Conservation (phyloP, 2,797 vertebrate genomes). For the Tenualosa ilisha region DNA sequence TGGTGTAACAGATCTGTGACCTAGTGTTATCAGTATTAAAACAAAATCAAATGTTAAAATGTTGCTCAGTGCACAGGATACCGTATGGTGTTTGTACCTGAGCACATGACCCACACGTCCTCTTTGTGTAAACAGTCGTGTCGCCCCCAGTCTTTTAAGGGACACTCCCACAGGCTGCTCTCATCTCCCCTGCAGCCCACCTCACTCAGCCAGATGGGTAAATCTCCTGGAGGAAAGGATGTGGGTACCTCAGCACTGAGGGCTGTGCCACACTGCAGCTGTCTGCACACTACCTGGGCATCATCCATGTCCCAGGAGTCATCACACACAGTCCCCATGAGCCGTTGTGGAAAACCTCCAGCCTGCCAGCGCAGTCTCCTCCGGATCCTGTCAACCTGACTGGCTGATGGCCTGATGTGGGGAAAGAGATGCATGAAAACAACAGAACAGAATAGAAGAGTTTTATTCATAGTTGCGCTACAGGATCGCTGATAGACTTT, state of each 20-base stretch:
- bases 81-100: slow-evolving; percentile 25
- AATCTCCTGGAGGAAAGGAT: slow-evolving; percentile 42
- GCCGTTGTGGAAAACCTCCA: slow-evolving; percentile 41
- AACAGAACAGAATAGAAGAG: background rate
- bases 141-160: slow-evolving; percentile 34
- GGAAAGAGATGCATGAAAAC: background rate
- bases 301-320: slow-evolving; percentile 44
- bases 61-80: no score
- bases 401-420: background rate
- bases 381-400: slow-evolving; percentile 40
- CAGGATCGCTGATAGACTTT: background rate
- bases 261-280: slow-evolving; percentile 47
- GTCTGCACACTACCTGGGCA: slow-evolving; percentile 47
- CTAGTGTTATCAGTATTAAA: no score
- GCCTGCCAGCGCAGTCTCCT: slow-evolving; percentile 37
- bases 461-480: background rate
- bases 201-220: slow-evolving; percentile 45
- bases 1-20: no score
- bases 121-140: slow-evolving; percentile 42
- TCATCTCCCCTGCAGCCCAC: slow-evolving; percentile 45
- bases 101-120: slow-evolving; percentile 45
- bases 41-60: no score
- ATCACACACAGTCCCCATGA: slow-evolving; percentile 45
- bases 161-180: slow-evolving; percentile 40
- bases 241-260: slow-evolving; percentile 34